Conservation (phyloP, 2,797 vertebrate genomes). For the Anas flavirostris region DNA sequence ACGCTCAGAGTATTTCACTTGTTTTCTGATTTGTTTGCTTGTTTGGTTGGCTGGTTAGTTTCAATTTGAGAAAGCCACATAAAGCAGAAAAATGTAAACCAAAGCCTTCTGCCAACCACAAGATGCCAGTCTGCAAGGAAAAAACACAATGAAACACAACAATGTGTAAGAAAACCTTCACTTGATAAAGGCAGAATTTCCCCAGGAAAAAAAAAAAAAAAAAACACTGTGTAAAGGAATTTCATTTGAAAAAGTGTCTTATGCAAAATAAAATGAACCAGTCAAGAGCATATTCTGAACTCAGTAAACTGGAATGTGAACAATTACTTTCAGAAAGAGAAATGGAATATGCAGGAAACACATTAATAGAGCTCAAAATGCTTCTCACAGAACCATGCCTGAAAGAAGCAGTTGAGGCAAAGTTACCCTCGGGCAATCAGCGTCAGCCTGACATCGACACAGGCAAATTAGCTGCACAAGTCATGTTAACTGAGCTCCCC, state of each 20-base stretch:
- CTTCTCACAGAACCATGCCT: not conserved
- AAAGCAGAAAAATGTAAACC: not conserved
- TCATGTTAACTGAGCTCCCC: not conserved
- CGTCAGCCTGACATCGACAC: not conserved
- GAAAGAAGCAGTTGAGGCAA: slow-evolving; percentile 18
- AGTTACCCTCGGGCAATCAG: slow-evolving; percentile 38
- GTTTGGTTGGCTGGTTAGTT: not conserved
- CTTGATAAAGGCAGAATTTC: not conserved
- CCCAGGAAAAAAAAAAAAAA: too few relatives aligned
- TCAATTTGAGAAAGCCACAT: not conserved
- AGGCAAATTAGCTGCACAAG: slow-evolving; percentile 34
- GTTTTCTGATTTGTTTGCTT: not conserved
- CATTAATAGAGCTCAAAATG: slow-evolving; percentile 23
- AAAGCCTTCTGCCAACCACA: not conserved
- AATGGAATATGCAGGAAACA: not conserved
- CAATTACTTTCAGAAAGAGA: slow-evolving; percentile 29
- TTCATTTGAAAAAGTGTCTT: not conserved
- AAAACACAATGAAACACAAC: not conserved
- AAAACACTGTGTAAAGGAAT: not conserved
- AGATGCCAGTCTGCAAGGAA: not conserved
- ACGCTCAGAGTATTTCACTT: not conserved
- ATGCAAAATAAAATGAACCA: not conserved
- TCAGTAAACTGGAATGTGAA: not conserved
- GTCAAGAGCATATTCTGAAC: not conserved
- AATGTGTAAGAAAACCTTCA: not conserved